Evolutionary conservation across 2,797 vertebrate species (phyloP), one percentile per base, ranked within the genome.

Genomic region (Pristis pectinata): DNA sequence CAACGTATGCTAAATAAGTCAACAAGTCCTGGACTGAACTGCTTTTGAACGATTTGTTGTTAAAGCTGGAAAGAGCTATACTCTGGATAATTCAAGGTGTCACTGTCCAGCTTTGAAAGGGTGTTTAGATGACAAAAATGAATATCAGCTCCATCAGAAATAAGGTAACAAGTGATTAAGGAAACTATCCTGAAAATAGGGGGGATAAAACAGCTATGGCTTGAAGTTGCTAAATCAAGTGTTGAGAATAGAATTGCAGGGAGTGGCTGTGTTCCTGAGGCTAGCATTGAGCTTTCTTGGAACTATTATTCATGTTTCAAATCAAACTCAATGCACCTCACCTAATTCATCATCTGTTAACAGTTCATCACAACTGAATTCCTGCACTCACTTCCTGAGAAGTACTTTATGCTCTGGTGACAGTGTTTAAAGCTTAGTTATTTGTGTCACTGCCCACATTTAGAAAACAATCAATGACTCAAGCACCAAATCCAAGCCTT

Each of bases 41-140:
- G 6, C 37, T 80, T 41, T 77, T 80, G 37, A 80, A 80, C 41
- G 13, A 37, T 77, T 37, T 80, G 80, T 80, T 37, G 44, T 19
- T 41, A 80, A 80, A 80, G 37, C 37, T 80, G 5, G 77, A 44
- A 80, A 37, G 37, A 80, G 13, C 17, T 80, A 22, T 44, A 77
- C 80, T 79, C n/a, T 79, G 77, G 15, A 79, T 79, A 77, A 79
- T 79, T 41, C 77, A 80, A 80, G 80, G 37, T 80, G 80, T 44
- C 15, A n/a, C 56, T 59, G 56, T 41, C 37, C 44, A 1, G 15
- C 77, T 80, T 80, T 80, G 77, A 44, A 80, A 17, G 80, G 77
- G 37, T 44, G 15, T 80, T 22, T 41, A 77, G 80, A 80, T 41
- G 77, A 44, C 17, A 44, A 15, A 41, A 80, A 44, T 80, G 77